These are phyloP conservation scores for Ptychoptera albimana DNA, from an alignment of 2,888 invertebrate genomes.

Conservation along the genomic window DNA sequence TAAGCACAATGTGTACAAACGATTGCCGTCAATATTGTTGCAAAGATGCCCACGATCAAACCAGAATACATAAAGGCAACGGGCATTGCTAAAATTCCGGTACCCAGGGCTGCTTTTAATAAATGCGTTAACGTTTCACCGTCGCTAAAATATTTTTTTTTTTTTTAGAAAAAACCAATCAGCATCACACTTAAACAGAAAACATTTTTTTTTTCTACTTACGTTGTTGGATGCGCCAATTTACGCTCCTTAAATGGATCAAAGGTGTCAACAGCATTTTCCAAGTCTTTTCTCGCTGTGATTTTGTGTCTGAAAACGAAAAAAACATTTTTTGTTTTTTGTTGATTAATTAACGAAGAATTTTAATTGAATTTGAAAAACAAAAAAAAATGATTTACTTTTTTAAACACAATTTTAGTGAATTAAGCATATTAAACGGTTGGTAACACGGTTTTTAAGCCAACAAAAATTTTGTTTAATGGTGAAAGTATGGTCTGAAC, in stretches of 20 bases:
- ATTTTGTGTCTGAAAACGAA: too few relatives aligned
- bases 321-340: too few relatives aligned
- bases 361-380: too few relatives aligned
- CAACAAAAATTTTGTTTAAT: too few relatives aligned
- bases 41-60: slow-evolving; percentile 64
- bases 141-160: too few relatives aligned
- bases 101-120: slow-evolving; percentile 89
- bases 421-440: too few relatives aligned
- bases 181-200: neutral
- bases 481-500: too few relatives aligned
- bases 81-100: slow-evolving; percentile 92
- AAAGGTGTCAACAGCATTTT: slow-evolving; percentile 22
- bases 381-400: too few relatives aligned
- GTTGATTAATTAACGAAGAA: too few relatives aligned
- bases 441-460: too few relatives aligned
- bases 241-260: slow-evolving; percentile 62
- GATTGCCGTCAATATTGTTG: slow-evolving; percentile 69
- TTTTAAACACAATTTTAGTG: too few relatives aligned
- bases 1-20: slow-evolving; percentile 93
- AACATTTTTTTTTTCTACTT: slow-evolving; percentile 31
- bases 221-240: slow-evolving; percentile 65
- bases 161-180: neutral
- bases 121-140: slow-evolving; percentile 84
- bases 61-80: slow-evolving; percentile 80
- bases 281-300: too few relatives aligned